Conservation (phyloP, 2,888 invertebrate species). For the Baronia brevicornis region DNA sequence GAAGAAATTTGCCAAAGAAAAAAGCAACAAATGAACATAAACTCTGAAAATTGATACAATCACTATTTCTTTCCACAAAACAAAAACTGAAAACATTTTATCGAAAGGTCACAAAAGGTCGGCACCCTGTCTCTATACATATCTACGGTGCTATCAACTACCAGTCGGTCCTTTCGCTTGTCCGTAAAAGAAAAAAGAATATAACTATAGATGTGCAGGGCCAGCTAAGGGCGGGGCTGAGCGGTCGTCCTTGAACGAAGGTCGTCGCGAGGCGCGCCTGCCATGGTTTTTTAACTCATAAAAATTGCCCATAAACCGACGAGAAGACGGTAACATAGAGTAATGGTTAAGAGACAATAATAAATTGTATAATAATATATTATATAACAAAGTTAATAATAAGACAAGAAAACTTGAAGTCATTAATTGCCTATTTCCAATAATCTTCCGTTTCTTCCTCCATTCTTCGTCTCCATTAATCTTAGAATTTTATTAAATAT, state of each 20-base stretch:
- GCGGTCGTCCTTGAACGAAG: conserved; percentile 28
- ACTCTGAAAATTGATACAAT: no score
- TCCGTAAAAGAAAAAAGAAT: conserved; percentile 9
- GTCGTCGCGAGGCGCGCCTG: conserved; percentile 21
- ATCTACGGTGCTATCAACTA: conserved; percentile 1
- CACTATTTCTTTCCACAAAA: neutral
- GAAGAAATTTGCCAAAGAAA: no score
- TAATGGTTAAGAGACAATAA: conserved; percentile 19
- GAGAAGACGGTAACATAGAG: conserved; percentile 31
- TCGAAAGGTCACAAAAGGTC: neutral
- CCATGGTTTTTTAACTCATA: conserved; percentile 40
- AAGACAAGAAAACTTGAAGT: no score
- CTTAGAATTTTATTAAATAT: no score
- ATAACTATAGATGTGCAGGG: conserved; percentile 14
- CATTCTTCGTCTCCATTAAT: no score
- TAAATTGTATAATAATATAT: neutral
- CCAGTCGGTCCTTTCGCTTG: conserved; percentile 8
- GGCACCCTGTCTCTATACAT: neutral
- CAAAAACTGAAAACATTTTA: neutral
- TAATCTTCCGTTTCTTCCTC: no score
- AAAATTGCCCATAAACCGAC: conserved; percentile 43
- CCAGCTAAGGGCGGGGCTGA: conserved; percentile 14
- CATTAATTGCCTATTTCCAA: no score
- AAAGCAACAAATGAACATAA: no score
- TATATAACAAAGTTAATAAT: neutral